Base-by-base conservation (phyloP, 2,113 vertebrate species). In the Pseudopodoces humilis region DNA sequence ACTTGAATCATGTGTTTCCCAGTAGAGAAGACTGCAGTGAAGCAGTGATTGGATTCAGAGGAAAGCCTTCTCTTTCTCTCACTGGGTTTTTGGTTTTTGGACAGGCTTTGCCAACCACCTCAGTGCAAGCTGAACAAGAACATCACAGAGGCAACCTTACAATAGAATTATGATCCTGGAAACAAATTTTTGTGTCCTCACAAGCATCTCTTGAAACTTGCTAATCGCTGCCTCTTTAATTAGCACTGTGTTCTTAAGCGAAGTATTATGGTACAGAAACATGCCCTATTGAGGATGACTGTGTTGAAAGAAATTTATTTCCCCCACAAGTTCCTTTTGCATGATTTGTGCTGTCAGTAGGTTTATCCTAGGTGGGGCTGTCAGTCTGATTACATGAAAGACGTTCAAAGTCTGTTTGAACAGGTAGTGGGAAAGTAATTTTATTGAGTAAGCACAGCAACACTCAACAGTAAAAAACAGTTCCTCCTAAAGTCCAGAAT, bases 361-460 rank as follows among this genome's bases (percentile, higher is more conserved):
- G 23, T 69, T 96, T 79, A 84, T 65, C 69, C 39, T 94, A 84
- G 94, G 94, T 1, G 79, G 84, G 92, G 92, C 87, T 65, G 78
- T 64, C 91, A 74, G 70, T 77, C 60, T 78, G 59, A 81, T 75
- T 76, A n/a, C 20, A 67, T n/a, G 60, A 75, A 72, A 82, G 10
- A 41, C 0, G 46, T 91, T 77, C 83, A 91, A 94, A 92, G 92
- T 95, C 81, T 94, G 77, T 63, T 69, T 90, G 88, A 56, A 71
- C 50, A 86, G n/a, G 63, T 2, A 37, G 30, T 15, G 35, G 64
- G 67, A 44, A 80, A 59, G 50, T 37, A 27, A 56, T 86, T 85
- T 85, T 90, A 92, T 4, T 83, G 80, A 82, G 33, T 65, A 84
- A 90, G 53, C 59, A 60, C 30, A 41, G 47, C 28, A 53, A 28